Percentiles rank a stretch among this genome's conserved stretches.
Evolutionary conservation across 2,797 vertebrate species (phyloP).

Genomic region (Acanthurus lineatus): DNA sequence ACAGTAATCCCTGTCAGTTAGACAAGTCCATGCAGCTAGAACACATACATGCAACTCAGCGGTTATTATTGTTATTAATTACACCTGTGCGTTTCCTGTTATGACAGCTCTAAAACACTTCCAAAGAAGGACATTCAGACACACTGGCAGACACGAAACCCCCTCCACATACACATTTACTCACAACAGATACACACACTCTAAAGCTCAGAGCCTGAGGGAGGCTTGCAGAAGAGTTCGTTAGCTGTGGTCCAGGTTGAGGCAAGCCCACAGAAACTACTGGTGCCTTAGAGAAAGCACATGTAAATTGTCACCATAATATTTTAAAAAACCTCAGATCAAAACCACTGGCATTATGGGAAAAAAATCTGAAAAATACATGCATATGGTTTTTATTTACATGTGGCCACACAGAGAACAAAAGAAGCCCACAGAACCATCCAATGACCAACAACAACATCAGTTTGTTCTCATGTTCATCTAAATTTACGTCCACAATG

Average conservation of each 20-base stretch:
- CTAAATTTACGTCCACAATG: not conserved
- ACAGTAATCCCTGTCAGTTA: not conserved
- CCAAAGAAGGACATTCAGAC: conserved; percentile 4
- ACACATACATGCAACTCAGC: conserved; percentile 4
- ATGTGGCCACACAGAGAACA: conserved; percentile 33
- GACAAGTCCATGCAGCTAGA: conserved; percentile 6
- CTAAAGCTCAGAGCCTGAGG: conserved; percentile 19
- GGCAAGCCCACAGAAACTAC: conserved; percentile 53
- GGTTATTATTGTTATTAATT: conserved; percentile 13
- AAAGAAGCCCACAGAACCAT: conserved; percentile 29
- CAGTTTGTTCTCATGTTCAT: not conserved
- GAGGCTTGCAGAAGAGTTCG: conserved; percentile 4
- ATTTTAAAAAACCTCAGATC: conserved; percentile 39
- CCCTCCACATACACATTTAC: no score
- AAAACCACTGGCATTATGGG: conserved; percentile 4
- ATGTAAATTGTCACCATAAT: conserved; percentile 33
- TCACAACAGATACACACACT: not conserved
- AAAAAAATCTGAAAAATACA: conserved; percentile 37
- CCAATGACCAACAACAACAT: conserved; percentile 14
- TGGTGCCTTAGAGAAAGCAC: conserved; percentile 30
- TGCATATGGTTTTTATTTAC: conserved; percentile 16
- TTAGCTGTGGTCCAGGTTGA: conserved; percentile 52
- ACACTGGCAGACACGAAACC: conserved; percentile 15
- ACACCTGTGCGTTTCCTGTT: not conserved
- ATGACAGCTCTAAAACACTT: conserved; percentile 14